Evolutionary conservation across 2,797 vertebrate species (phyloP).

Genomic region (Sebastes dallii): DNA sequence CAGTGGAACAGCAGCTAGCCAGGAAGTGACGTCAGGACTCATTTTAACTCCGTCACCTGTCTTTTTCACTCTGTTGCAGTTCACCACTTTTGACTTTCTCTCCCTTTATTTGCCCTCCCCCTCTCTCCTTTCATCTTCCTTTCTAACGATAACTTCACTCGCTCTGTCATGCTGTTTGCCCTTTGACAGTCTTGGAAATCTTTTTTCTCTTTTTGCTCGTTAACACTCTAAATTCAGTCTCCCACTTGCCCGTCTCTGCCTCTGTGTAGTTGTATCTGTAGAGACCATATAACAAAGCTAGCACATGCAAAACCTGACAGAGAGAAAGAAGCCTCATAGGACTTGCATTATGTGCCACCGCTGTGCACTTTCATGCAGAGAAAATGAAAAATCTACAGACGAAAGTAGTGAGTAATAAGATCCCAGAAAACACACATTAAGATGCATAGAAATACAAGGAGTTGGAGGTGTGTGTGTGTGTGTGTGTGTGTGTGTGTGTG

Average conservation of each 20-base stretch:
- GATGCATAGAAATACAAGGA: not conserved
- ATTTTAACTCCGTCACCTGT: not conserved
- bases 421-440: conserved; percentile 1
- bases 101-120: not conserved
- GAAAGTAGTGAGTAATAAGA: not conserved
- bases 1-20: too few relatives aligned
- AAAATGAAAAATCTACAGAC: conserved; percentile 12
- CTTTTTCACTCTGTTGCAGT: not conserved
- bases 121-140: not conserved
- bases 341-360: not conserved
- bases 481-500: not conserved
- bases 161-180: not conserved
- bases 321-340: not conserved
- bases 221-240: not conserved
- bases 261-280: not conserved
- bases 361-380: conserved; percentile 24
- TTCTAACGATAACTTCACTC: not conserved
- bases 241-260: not conserved
- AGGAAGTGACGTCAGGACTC: not conserved
- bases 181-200: not conserved
- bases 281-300: not conserved
- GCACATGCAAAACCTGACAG: conserved; percentile 8
- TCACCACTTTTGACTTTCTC: not conserved
- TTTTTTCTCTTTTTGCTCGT: not conserved
- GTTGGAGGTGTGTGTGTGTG: not conserved